phyloP scores from a whole-genome alignment of 2,888 invertebrate genomes.

The Microctonus brassicae region DNA sequence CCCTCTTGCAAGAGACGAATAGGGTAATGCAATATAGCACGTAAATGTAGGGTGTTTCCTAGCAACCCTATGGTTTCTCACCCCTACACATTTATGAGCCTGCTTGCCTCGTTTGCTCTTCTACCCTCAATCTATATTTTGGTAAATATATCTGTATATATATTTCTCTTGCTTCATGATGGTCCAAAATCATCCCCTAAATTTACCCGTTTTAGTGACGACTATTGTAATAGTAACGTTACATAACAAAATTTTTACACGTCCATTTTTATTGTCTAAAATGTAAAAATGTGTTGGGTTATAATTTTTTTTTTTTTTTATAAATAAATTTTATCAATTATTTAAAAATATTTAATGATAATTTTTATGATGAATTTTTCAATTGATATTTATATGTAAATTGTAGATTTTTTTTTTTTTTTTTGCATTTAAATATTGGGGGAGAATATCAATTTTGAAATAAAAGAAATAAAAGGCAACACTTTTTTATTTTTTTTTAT shows the following conservation, averaged over 20 bases:
- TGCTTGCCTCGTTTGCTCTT: conserved; percentile 9
- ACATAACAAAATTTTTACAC: conserved; percentile 25
- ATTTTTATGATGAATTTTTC: too few species aligned
- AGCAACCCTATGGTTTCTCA: conserved; percentile 66
- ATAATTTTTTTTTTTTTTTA: too few species aligned
- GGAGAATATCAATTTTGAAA: too few species aligned
- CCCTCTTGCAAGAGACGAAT: conserved; percentile 50
- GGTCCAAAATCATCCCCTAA: conserved; percentile 20
- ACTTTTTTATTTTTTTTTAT: too few species aligned
- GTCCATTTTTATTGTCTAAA: conserved; percentile 41
- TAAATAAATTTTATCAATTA: too few species aligned
- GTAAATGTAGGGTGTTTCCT: conserved; percentile 65
- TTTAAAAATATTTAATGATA: too few species aligned
- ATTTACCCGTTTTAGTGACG: conserved; percentile 4
- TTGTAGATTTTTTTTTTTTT: conserved; percentile 52
- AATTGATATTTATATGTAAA: too few species aligned
- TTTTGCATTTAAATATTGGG: too few species aligned
- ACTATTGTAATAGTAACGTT: too few species aligned
- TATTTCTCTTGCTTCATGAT: not conserved
- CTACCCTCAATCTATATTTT: not conserved
- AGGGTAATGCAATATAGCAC: conserved; percentile 67
- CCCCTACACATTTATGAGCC: conserved; percentile 40
- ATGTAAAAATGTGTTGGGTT: too few species aligned
- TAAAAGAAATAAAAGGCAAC: too few species aligned
- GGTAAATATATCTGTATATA: not conserved